These are phyloP conservation scores for Xestoiulus laeticollis DNA, from an alignment of 2,888 invertebrate genomes.

Conservation along the genomic window DNA sequence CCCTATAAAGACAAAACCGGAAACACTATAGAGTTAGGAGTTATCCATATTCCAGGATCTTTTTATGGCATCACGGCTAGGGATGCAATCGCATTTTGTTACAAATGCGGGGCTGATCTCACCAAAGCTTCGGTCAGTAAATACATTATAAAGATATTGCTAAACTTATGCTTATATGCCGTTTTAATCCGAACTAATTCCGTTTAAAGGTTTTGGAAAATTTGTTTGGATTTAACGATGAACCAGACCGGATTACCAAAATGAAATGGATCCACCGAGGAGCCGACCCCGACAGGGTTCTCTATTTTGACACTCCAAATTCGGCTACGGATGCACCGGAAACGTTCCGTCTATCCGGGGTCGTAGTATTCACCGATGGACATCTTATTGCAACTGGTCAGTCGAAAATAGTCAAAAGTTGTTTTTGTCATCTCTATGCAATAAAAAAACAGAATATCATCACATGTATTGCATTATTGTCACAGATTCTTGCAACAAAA, in stretches of 20 bases:
- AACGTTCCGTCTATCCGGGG: constrained; percentile 64
- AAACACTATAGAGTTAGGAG: constrained; percentile 67
- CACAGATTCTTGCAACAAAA: constrained; percentile 51
- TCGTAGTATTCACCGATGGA: constrained; percentile 66
- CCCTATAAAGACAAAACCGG: constrained; percentile 69
- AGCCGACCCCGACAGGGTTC: constrained; percentile 57
- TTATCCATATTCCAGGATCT: constrained; percentile 67
- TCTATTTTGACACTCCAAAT: constrained; percentile 61
- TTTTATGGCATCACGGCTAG: constrained; percentile 68
- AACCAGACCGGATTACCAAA: constrained; percentile 53
- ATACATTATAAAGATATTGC: constrained; percentile 60
- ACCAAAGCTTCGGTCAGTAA: constrained; percentile 62
- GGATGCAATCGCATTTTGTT: constrained; percentile 59
- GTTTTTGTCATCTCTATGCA: not conserved
- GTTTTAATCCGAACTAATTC: not conserved
- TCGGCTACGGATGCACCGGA: constrained; percentile 65
- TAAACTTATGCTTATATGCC: not conserved
- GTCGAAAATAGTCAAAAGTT: not conserved
- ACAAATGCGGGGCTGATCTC: constrained; percentile 64
- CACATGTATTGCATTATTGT: not conserved
- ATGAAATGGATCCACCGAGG: constrained; percentile 57
- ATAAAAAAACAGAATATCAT: not conserved
- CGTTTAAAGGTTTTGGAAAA: constrained; percentile 56
- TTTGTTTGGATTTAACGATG: constrained; percentile 57
- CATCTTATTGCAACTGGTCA: constrained; percentile 58